Evolutionary conservation across 2,113 vertebrate species (phyloP).

Genomic region (Pelusios castaneus): DNA sequence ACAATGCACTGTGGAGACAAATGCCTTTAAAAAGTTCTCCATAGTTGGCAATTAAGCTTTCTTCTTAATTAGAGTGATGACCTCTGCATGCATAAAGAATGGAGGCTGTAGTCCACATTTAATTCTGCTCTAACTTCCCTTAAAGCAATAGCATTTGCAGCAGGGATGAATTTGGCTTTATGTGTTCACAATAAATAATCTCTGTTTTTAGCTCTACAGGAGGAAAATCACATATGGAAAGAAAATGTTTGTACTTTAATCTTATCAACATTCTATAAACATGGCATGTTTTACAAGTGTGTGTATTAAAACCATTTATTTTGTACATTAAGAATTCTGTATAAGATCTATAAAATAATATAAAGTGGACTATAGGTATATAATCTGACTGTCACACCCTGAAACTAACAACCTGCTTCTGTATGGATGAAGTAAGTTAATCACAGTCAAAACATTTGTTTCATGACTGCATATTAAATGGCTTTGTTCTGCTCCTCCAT

Average conservation of each 20-base stretch:
- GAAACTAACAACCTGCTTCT: not conserved
- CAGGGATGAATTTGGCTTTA: not conserved
- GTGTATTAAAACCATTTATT: not conserved
- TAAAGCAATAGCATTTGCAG: not conserved
- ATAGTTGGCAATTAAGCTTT: not conserved
- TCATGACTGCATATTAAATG: not conserved
- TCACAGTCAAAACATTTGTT: not conserved
- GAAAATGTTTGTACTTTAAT: not conserved
- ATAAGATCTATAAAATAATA: not conserved
- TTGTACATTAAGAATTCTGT: not conserved
- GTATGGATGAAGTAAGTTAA: not conserved
- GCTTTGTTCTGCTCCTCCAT: not conserved
- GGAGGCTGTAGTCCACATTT: not conserved
- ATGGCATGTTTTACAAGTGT: not conserved
- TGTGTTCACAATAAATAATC: not conserved
- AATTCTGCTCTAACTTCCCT: not conserved
- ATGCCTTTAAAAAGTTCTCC: slow-evolving; percentile 27
- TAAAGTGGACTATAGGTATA: not conserved
- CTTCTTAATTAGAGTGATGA: not conserved
- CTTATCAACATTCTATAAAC: not conserved
- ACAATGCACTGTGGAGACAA: not conserved
- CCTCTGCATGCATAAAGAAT: not conserved
- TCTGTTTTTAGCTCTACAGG: not conserved
- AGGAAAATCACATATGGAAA: not conserved
- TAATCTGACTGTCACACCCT: not conserved